A percentile compares a stretch with the other conserved stretches of the same genome.
These are phyloP conservation scores for Boleophthalmus pectinirostris DNA, from an alignment of 2,113 vertebrate genomes.

Conservation along the genomic window DNA sequence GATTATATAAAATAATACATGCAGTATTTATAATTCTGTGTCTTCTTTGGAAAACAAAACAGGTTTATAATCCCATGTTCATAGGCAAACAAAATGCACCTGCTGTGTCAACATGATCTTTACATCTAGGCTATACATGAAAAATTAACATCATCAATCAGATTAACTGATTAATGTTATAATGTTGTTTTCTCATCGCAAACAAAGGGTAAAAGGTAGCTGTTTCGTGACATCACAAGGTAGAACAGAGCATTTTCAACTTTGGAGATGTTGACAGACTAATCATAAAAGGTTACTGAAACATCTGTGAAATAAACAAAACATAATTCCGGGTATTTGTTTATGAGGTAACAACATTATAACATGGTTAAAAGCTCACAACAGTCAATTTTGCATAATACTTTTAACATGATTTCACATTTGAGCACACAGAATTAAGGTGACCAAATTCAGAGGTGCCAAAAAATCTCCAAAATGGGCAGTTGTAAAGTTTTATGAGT, in stretches of 20 bases:
- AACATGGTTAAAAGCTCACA: neutral
- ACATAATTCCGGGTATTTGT: too few relatives aligned
- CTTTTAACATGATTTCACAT: constrained; percentile 32
- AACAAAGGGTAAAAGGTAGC: too few relatives aligned
- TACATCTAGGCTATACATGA: neutral
- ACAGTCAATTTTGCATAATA: too few relatives aligned
- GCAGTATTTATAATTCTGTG: neutral
- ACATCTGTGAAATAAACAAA: too few relatives aligned
- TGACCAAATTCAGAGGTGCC: constrained; percentile 33
- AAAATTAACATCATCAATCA: constrained; percentile 16
- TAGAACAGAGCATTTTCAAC: too few relatives aligned
- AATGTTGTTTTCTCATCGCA: too few relatives aligned
- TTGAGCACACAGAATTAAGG: constrained; percentile 47
- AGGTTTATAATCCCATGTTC: neutral
- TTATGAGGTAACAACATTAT: too few relatives aligned
- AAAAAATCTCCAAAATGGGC: constrained; percentile 26
- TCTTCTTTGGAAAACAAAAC: neutral
- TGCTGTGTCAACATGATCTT: neutral
- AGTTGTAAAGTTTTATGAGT: constrained; percentile 16
- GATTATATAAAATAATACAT: neutral
- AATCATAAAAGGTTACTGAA: too few relatives aligned
- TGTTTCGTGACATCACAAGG: too few relatives aligned
- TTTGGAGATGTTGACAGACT: too few relatives aligned
- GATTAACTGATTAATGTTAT: neutral
- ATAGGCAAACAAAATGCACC: constrained; percentile 3